phyloP scores from a whole-genome alignment of 2,888 invertebrate species.

The Andricus quercusramuli region DNA sequence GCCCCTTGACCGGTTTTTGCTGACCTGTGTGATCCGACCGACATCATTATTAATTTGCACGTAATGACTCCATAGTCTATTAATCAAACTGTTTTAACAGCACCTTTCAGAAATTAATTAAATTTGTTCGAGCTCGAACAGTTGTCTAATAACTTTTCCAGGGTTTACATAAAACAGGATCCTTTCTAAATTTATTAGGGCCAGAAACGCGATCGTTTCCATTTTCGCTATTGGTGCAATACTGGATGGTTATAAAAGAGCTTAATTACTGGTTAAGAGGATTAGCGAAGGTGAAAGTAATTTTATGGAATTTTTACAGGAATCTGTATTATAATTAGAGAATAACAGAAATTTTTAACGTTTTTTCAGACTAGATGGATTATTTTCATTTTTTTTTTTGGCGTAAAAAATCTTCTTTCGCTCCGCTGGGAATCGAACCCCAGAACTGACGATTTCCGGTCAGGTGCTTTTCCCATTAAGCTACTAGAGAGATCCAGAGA shows the following conservation, averaged over 20 bases:
- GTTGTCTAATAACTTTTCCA: background rate
- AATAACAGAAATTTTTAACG: too few relatives aligned
- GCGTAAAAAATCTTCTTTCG: too few relatives aligned
- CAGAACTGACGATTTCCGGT: too few relatives aligned
- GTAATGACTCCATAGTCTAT: background rate
- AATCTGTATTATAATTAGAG: too few relatives aligned
- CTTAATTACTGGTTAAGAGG: background rate
- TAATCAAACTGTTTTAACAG: constrained; percentile 22
- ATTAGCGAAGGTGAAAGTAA: too few relatives aligned
- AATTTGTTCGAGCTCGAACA: background rate
- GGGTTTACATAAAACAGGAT: background rate
- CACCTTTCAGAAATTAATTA: constrained; percentile 5
- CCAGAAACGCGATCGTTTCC: constrained; percentile 3
- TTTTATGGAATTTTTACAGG: too few relatives aligned
- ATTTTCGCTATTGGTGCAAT: background rate
- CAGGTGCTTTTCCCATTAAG: too few relatives aligned
- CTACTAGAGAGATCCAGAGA: too few relatives aligned
- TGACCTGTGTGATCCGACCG: background rate
- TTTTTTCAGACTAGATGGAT: too few relatives aligned
- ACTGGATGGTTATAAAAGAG: background rate
- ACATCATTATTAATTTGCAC: constrained; percentile 23
- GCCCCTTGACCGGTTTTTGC: constrained; percentile 12
- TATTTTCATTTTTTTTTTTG: too few relatives aligned
- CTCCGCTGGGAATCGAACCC: too few relatives aligned
- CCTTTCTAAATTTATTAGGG: background rate